Conservation (phyloP, 2,888 invertebrate species). For the Kuschelorhynchus macadamiae region DNA sequence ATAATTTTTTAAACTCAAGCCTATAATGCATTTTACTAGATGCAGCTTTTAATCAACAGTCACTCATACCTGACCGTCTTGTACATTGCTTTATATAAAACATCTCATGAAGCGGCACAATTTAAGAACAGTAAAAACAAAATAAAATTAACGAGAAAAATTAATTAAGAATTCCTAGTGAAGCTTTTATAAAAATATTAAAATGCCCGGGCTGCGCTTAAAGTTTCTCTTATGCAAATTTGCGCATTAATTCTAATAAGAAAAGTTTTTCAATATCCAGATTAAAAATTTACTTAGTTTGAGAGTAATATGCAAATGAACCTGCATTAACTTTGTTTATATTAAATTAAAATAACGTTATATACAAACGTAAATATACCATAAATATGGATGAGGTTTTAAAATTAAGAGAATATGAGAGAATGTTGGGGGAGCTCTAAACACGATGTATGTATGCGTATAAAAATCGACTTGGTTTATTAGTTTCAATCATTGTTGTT, state of each 20-base stretch:
- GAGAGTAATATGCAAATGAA: slow-evolving; percentile 33
- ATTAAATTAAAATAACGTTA: slow-evolving; percentile 30
- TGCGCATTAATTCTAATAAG: slow-evolving; percentile 25
- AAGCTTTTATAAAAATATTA: slow-evolving; percentile 23
- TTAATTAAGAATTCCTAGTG: slow-evolving; percentile 3
- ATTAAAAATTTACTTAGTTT: slow-evolving; percentile 31
- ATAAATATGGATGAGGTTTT: too few relatives aligned
- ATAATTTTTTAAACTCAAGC: too few relatives aligned
- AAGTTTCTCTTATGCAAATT: slow-evolving; percentile 24
- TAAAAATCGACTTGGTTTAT: too few relatives aligned
- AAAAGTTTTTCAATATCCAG: slow-evolving; percentile 36
- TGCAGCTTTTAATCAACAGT: too few relatives aligned
- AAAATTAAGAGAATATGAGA: too few relatives aligned
- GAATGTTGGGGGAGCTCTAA: too few relatives aligned
- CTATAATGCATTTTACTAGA: too few relatives aligned
- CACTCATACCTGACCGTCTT: too few relatives aligned
- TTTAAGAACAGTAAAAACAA: background rate
- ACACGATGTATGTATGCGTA: too few relatives aligned
- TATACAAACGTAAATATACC: slow-evolving; percentile 31
- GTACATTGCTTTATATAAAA: too few relatives aligned
- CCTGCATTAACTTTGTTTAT: slow-evolving; percentile 32
- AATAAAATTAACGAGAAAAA: background rate
- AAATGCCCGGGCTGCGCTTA: slow-evolving; percentile 49
- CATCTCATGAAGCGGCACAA: background rate
- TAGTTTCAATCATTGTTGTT: too few relatives aligned